Evolutionary conservation across 1,140 invertebrate species (phyloP), one percentile per base, ranked within the genome.

Genomic region (Drosophila tristis): DNA sequence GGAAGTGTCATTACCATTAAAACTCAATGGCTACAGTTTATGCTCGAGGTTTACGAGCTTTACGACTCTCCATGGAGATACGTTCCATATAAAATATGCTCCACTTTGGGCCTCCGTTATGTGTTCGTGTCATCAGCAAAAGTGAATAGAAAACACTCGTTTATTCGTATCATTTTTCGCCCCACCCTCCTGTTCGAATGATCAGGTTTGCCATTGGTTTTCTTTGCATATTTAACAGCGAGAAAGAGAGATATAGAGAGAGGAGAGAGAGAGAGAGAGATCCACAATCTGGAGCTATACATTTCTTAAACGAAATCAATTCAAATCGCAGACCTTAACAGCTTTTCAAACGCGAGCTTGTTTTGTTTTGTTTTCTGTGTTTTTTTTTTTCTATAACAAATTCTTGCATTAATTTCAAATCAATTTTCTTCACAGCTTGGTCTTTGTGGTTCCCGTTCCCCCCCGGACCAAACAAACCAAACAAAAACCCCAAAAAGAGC

Each of bases 401-500:
- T 91, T 91, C 90, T 90, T 91, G 90, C 90, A 91, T 91, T 91
- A 91, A 91, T 91, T 91, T 91, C 90, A 81, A 91, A 91, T 91
- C 89, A 91, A 91, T 91, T 91, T 91, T 90, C 90, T 90, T 90
- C 90, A 91, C 90, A 91, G 90, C 90, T 66, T 67, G 55, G 70
- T 58, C 64, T 74, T 71, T 68, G 64, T 58, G 57, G 42, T 55
- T 53, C 45, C 60, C 50, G 23, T 25, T 25, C 16, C 16, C 16
- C 16, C 16, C 1, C 16, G 16, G 16, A 16, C 16, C 20, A 25
- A 25, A 25, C 23, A 4, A 25, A 25, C 23, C 23, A 4, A 64
- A 59, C 50, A 63, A 59, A 48, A 39, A 39, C 35, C 35, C 35
- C 48, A 60, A 39, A 43, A 54, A 8, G 50, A 35, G 43, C 48